Evolutionary conservation across 2,113 vertebrate genomes (phyloP).

Genomic region (Psittacula cyanocephala): DNA sequence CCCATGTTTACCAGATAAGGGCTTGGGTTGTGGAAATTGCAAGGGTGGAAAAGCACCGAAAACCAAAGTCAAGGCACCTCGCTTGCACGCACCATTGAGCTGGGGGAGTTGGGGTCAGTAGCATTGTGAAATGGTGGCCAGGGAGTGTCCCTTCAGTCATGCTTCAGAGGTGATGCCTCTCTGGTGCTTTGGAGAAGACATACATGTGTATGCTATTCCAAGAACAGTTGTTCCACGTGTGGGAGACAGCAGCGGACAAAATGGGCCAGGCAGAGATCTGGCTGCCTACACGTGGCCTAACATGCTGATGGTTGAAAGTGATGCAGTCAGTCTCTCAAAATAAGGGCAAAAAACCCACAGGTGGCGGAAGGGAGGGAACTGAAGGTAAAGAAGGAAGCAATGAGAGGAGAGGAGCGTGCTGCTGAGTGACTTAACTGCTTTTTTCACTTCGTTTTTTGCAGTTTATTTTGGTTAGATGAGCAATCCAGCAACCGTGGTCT

Average conservation of each 20-base stretch:
- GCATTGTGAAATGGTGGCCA: neutral
- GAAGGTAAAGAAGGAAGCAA: neutral
- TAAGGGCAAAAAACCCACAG: neutral
- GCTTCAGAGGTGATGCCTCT: neutral
- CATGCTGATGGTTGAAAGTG: fast-evolving
- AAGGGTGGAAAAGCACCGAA: neutral
- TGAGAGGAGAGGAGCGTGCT: neutral
- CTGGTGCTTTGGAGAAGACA: neutral
- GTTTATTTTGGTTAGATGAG: neutral
- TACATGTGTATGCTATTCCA: fast-evolving
- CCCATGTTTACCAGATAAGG: neutral
- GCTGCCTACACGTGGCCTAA: neutral
- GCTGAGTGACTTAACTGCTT: neutral
- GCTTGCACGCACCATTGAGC: fast-evolving
- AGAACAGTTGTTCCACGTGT: fast-evolving
- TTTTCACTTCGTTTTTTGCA: neutral
- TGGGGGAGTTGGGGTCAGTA: fast-evolving
- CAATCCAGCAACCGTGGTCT: neutral
- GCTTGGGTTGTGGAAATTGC: neutral
- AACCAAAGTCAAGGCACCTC: neutral
- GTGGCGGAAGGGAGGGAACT: neutral
- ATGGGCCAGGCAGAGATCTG: fast-evolving
- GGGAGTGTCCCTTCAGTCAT: neutral
- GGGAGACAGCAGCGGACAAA: fast-evolving
- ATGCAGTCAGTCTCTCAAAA: neutral